Evolutionary conservation across 2,113 vertebrate genomes (phyloP), one percentile per base, ranked within the genome.

Genomic region (Puma concolor): DNA sequence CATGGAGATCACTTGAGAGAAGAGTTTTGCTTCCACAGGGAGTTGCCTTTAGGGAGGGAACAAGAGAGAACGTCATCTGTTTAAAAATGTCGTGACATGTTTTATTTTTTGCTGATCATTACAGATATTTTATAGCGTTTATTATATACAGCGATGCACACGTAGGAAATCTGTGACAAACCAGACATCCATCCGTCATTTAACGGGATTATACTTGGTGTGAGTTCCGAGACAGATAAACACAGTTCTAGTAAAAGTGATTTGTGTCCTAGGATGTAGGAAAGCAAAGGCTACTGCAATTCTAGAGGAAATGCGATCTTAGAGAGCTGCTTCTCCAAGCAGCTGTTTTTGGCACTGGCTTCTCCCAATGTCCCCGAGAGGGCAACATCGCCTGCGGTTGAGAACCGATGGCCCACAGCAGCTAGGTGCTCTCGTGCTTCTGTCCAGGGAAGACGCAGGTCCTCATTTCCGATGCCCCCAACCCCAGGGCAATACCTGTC

Each of bases 11-110:
- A 98, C 98, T 17, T 98, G 94, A 41, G 86, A 96, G 82, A 99
- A 99, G 52, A 98, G 93, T 54, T 85, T 97, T 72, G 98, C 95
- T 96, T 99, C 99, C 72, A 23, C 79, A 16, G 98, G 97, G 86
- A 99, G 98, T 48, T 99, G 98, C 85, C 99, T 99, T 94, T 92
- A 93, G 64, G 97, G 74, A 97, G 64, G 97, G 92, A 94, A 93
- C 77, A 60, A 69, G 74, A 86, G 33, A 52, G 57, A 29, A 80
- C 57, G 64, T 82, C 41, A 41, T 54, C 57, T 9, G 21, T 9
- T 60, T 23, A 60, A 21, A 88, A 50, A 71, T 63, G 11, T 71
- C 67, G 27, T 84, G 23, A 41, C 11, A 50, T 33, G 29, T 29
- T 93, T 52, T 38, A 36, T 91, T 63, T 94, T 91, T 93, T 83